These are phyloP conservation scores for Semibalanus balanoides DNA, from an alignment of 1,140 invertebrate genomes.

Conservation along the genomic window DNA sequence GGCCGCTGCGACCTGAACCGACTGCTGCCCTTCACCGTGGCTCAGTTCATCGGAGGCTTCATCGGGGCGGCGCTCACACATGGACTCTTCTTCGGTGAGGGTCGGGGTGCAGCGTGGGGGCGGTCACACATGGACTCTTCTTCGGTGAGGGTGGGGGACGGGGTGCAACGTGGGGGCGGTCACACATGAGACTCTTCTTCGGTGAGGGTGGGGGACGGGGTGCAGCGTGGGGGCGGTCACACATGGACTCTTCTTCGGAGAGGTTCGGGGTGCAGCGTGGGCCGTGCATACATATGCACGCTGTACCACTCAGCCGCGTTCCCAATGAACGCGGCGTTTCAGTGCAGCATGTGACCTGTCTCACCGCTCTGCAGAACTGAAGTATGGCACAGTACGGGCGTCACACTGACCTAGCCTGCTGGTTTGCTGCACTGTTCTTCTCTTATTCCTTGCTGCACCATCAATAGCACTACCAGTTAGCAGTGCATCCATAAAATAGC, in stretches of 20 bases:
- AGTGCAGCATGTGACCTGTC: too few relatives aligned
- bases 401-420: too few relatives aligned
- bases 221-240: neutral
- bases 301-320: too few relatives aligned
- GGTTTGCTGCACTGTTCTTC: too few relatives aligned
- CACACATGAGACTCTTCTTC: neutral
- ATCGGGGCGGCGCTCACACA: neutral
- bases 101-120: neutral
- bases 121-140: neutral
- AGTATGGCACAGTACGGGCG: too few relatives aligned
- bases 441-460: too few relatives aligned
- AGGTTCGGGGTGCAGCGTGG: neutral
- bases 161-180: neutral
- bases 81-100: neutral
- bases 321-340: too few relatives aligned
- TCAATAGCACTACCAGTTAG: too few relatives aligned
- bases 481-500: too few relatives aligned
- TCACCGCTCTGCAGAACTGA: too few relatives aligned
- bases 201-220: neutral
- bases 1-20: neutral
- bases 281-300: too few relatives aligned
- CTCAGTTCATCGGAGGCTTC: neutral
- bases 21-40: neutral
- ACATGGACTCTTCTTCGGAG: neutral
- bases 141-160: neutral